phyloP scores from a whole-genome alignment of 2,888 invertebrate genomes.

The Hirtodrosophila duncani region DNA sequence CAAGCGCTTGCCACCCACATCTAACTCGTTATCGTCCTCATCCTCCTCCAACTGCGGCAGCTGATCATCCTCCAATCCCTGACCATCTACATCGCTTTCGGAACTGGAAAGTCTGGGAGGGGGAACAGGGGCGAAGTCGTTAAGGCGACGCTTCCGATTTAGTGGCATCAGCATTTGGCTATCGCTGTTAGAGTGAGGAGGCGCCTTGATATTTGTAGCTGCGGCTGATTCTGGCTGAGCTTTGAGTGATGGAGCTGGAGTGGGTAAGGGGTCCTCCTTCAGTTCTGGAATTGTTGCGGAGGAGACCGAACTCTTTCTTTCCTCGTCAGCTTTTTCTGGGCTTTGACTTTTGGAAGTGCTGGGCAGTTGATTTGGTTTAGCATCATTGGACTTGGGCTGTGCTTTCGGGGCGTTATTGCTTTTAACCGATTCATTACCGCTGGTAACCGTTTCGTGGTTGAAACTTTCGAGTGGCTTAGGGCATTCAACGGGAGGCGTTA shows the following conservation, averaged over 20 bases:
- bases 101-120: conserved; percentile 61
- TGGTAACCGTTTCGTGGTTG: background rate
- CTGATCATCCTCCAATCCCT: conserved; percentile 78
- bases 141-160: conserved; percentile 74
- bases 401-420: background rate
- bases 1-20: conserved; percentile 76
- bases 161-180: conserved; percentile 8
- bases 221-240: no score
- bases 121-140: conserved; percentile 48
- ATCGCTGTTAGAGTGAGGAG: conserved; percentile 1
- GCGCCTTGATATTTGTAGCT: background rate
- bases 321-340: conserved; percentile 1
- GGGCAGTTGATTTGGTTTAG: conserved; percentile 19
- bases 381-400: background rate
- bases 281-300: background rate
- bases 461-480: no score
- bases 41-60: conserved; percentile 58
- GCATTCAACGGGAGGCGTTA: no score
- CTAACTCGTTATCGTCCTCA: conserved; percentile 60
- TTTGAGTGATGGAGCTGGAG: no score
- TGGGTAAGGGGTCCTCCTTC: background rate
- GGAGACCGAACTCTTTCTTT: background rate
- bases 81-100: conserved; percentile 75
- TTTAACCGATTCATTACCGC: background rate
- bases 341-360: conserved; percentile 25